A percentile compares a stretch with the other conserved stretches of the same genome.
These are phyloP conservation scores for Entosphenus tridentatus DNA, from an alignment of 2,113 vertebrate species.

Conservation along the genomic window DNA sequence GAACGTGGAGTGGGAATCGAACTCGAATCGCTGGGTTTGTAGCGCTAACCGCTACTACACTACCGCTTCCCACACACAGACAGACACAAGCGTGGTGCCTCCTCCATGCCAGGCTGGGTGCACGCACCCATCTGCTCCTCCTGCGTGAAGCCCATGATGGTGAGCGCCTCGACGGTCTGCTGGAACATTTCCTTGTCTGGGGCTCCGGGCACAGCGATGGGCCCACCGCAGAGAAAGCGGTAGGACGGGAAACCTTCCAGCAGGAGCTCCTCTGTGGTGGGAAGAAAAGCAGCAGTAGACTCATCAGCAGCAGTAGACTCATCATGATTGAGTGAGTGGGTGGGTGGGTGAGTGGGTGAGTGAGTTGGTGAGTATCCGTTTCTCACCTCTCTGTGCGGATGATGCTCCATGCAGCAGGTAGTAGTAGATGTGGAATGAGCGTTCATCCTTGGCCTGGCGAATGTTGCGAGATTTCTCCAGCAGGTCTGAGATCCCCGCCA, in stretches of 20 bases:
- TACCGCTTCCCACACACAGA: too few relatives aligned
- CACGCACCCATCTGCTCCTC: constrained; percentile 49
- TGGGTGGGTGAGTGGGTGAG: not conserved
- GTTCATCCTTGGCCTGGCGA: constrained; percentile 59
- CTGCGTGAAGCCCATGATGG: constrained; percentile 47
- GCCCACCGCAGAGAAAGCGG: constrained; percentile 49
- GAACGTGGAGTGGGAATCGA: too few relatives aligned
- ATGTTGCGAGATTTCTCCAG: constrained; percentile 64
- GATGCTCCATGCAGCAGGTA: constrained; percentile 41
- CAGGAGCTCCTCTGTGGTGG: constrained; percentile 35
- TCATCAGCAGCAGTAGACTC: too few relatives aligned
- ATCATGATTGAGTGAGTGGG: not conserved
- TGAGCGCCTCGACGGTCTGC: constrained; percentile 64
- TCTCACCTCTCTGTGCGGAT: not conserved
- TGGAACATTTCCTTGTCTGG: constrained; percentile 59
- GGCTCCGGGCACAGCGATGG: constrained; percentile 35
- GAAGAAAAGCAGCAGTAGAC: too few relatives aligned
- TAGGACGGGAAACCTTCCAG: constrained; percentile 40
- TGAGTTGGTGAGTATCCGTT: not conserved
- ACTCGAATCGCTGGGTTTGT: too few relatives aligned
- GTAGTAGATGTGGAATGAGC: constrained; percentile 67
- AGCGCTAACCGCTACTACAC: too few relatives aligned
- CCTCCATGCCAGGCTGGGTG: too few relatives aligned
- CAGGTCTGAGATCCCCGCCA: constrained; percentile 26
- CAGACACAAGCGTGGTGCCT: too few relatives aligned